Percentiles rank a stretch among this genome's conserved stretches.
Conservation (phyloP, 2,113 vertebrate genomes). For the Vulpes ferrilata region DNA sequence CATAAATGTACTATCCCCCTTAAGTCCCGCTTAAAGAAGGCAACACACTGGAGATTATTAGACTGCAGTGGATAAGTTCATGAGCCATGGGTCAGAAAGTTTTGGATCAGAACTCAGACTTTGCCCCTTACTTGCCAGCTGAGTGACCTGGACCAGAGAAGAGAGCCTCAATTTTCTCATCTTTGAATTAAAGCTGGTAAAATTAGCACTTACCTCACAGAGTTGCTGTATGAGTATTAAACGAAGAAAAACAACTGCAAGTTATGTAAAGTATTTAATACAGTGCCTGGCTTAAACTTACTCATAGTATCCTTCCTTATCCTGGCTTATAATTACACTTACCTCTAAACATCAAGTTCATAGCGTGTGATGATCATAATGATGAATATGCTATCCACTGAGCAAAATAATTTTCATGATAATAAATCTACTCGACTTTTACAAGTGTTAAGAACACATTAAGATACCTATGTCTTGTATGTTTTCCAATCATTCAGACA, state of each 20-base stretch:
- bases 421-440: slow-evolving; percentile 27
- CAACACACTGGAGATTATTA: neutral
- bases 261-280: neutral
- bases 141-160: neutral
- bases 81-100: neutral
- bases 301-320: neutral
- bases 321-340: neutral
- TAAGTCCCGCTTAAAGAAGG: neutral
- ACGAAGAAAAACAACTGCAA: neutral
- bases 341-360: neutral
- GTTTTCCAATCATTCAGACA: slow-evolving; percentile 26
- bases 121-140: neutral
- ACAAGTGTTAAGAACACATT: neutral
- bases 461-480: neutral
- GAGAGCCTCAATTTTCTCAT: neutral
- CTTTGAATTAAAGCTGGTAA: neutral
- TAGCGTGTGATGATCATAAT: neutral
- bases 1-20: neutral
- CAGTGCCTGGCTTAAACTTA: neutral
- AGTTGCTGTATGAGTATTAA: neutral
- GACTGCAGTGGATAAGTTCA: neutral
- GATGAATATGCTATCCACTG: neutral
- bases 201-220: neutral
- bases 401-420: neutral
- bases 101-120: neutral